Percentiles rank a stretch among this genome's conserved stretches.
phyloP scores from a whole-genome alignment of 1,140 invertebrate species.

The Dreissena rostriformis region DNA sequence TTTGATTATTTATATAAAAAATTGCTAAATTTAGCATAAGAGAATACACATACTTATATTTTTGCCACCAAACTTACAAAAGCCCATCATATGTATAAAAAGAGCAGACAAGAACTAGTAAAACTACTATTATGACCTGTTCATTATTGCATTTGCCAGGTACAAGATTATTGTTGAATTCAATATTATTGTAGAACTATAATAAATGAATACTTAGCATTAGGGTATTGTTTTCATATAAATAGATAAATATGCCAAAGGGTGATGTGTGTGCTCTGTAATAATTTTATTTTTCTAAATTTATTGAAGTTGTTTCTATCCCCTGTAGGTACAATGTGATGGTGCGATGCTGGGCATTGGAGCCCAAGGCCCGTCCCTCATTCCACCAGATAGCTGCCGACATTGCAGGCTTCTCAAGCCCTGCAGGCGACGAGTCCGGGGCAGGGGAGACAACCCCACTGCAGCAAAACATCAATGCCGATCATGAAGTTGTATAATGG shows the following conservation, averaged over 20 bases:
- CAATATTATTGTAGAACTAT: neutral
- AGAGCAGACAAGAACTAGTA: too few species aligned
- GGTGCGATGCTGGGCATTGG: slow-evolving; percentile 93
- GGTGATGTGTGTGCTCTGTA: too few species aligned
- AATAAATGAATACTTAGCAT: too few species aligned
- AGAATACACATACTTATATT: too few species aligned
- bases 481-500: slow-evolving; percentile 16
- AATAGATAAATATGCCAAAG: too few species aligned
- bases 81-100: too few species aligned
- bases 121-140: too few species aligned
- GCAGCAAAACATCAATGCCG: slow-evolving; percentile 55
- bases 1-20: too few species aligned
- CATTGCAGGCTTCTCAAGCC: slow-evolving; percentile 61
- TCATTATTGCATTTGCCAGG: too few species aligned
- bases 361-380: slow-evolving; percentile 88
- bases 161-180: neutral
- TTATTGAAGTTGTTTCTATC: neutral
- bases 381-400: slow-evolving; percentile 84
- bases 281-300: neutral
- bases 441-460: slow-evolving; percentile 64
- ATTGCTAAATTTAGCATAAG: too few species aligned
- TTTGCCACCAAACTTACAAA: too few species aligned
- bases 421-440: slow-evolving; percentile 45
- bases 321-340: slow-evolving; percentile 88
- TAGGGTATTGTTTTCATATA: too few species aligned